Percentiles rank a stretch among this genome's conserved stretches.
Evolutionary conservation across 2,888 invertebrate species (phyloP).

Genomic region (Liopterus haemorrhoidalis): DNA sequence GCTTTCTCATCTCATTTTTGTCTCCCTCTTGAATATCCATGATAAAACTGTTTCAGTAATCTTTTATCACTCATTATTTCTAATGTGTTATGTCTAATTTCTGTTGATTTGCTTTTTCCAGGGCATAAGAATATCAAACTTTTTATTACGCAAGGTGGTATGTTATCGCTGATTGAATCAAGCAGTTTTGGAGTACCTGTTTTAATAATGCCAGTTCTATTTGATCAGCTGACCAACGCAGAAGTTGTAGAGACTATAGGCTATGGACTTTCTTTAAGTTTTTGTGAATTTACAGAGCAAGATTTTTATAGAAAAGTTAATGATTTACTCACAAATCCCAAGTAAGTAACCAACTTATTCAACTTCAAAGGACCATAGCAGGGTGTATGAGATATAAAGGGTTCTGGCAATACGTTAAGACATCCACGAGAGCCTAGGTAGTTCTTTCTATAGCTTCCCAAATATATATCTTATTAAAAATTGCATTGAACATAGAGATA

Average conservation of each 20-base stretch:
- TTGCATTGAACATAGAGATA: no score
- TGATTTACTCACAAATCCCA: constrained; percentile 13
- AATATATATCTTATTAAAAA: no score
- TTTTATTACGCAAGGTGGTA: constrained; percentile 18
- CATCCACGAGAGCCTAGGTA: no score
- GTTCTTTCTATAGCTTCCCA: no score
- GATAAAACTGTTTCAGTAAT: no score
- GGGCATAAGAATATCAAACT: constrained; percentile 18
- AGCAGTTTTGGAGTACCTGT: constrained; percentile 13
- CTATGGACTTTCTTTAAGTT: constrained; percentile 14
- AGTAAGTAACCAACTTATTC: constrained; percentile 14
- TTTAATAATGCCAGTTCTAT: constrained; percentile 16
- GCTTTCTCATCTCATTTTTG: no score
- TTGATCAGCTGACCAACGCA: constrained; percentile 16
- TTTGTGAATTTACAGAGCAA: constrained; percentile 13
- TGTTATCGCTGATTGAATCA: constrained; percentile 18
- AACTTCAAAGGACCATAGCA: background rate
- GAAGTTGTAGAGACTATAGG: constrained; percentile 12
- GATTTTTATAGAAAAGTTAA: constrained; percentile 11
- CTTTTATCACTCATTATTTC: no score
- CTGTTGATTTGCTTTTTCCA: no score
- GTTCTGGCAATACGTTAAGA: no score
- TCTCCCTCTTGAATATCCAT: no score
- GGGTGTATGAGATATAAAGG: background rate
- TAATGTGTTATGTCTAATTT: no score